Percentiles rank a stretch among this genome's conserved stretches.
Conservation (phyloP, 2,797 vertebrate genomes). For the Cygnus olor region DNA sequence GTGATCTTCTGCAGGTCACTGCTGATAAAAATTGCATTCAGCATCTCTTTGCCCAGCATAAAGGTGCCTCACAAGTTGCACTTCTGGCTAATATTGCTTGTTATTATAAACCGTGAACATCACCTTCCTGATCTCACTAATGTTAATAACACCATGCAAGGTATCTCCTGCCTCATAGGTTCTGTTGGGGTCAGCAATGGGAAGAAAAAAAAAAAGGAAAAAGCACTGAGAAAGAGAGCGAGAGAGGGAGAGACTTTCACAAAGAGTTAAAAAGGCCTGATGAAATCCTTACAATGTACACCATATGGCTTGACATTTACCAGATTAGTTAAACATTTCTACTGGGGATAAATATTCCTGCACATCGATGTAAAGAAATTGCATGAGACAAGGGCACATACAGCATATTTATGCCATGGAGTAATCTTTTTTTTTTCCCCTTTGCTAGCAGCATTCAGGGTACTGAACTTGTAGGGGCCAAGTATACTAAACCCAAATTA, state of each 20-base stretch:
- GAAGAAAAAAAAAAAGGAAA: background rate
- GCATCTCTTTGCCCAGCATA: background rate
- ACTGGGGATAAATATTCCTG: slow-evolving; percentile 81
- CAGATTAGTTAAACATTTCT: slow-evolving; percentile 86
- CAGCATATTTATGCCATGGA: slow-evolving; percentile 73
- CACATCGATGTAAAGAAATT: slow-evolving; percentile 80
- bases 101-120: slow-evolving; percentile 2
- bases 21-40: slow-evolving; percentile 44
- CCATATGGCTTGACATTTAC: slow-evolving; percentile 85
- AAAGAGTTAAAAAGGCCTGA: slow-evolving; percentile 80
- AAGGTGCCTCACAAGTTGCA: background rate
- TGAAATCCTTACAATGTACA: slow-evolving; percentile 81
- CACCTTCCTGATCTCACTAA: background rate
- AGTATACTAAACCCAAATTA: background rate
- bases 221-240: background rate
- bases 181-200: slow-evolving; percentile 30
- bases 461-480: slow-evolving; percentile 29
- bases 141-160: background rate
- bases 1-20: slow-evolving; percentile 34
- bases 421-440: slow-evolving; percentile 35
- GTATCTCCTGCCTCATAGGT: slow-evolving; percentile 8
- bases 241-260: slow-evolving; percentile 63
- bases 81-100: slow-evolving; percentile 33
- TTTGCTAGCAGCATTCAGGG: slow-evolving; percentile 20
- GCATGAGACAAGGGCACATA: slow-evolving; percentile 77